Base-by-base conservation (phyloP, 2,888 invertebrate species). In the Xanthorhoe designata region DNA sequence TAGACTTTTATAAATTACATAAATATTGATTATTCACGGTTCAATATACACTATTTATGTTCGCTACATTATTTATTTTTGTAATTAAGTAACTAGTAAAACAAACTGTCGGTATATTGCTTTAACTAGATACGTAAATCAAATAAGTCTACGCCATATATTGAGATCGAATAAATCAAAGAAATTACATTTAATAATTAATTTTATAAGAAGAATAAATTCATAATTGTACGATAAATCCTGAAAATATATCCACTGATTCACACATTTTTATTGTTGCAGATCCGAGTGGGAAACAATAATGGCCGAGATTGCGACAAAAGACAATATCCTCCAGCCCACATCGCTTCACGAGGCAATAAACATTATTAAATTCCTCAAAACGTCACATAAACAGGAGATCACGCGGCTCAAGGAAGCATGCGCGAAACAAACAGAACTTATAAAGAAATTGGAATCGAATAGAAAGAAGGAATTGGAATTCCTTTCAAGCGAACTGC, bases 351-450 rank as follows among this genome's bases (percentile, higher is more conserved):
- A 92, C 78, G 93, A 93, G 79, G 93, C 93, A 70, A 83, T 90
- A 74, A 93, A 93, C 78, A 82, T 90, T 64, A 92, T 93, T 70
- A 92, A 91, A 80, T 93, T 92, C 80, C 81, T 93, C 56, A 89
- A 85, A 72, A 88, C 89, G 67, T 85, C 93, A 77, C 93, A 93
- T 77, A 92, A 90, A 81, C 85, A 90, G 81, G 93, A 93, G 84
- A 84, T 90, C 55, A 68, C 76, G n/a, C 89, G 82, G 76, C 78
- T 91, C 52, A 90, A 86, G 76, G 89, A 92, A 70, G 77, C 87
- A 52, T 78, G 85, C 66, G 75, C 82, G 18, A 92, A 91, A 81
- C 92, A 92, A 76, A 78, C 87, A 6, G 88, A 88, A 61, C 78
- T 86, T 65, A 87, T 92, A 75, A 92, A 89, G 77, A 91, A 90